These are phyloP conservation scores for Machimus rusticus DNA, from an alignment of 2,888 invertebrate species.

Conservation along the genomic window DNA sequence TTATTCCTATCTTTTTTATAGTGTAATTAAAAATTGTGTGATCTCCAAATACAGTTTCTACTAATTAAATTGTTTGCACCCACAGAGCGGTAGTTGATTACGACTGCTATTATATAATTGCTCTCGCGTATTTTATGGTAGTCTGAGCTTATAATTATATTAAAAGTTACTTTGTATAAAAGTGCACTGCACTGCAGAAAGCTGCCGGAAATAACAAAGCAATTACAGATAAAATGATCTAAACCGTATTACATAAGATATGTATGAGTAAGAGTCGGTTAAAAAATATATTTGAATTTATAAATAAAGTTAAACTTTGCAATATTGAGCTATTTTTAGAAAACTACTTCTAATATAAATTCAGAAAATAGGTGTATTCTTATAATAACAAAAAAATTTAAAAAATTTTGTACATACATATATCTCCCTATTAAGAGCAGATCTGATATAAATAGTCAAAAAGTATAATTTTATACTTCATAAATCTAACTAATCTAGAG, in stretches of 20 bases:
- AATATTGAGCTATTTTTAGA: too few species aligned
- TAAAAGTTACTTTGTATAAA: neutral
- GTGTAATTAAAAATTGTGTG: neutral
- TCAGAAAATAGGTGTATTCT: too few species aligned
- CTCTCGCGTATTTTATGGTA: neutral
- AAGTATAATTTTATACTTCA: too few species aligned
- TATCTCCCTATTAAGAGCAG: too few species aligned
- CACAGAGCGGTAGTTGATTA: neutral
- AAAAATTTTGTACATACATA: too few species aligned
- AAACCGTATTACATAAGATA: neutral
- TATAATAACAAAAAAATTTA: too few species aligned
- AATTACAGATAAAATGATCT: neutral
- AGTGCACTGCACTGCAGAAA: neutral
- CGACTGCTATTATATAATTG: neutral
- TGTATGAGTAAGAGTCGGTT: neutral
- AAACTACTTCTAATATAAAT: too few species aligned
- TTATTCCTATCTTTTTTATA: neutral
- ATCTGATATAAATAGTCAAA: too few species aligned
- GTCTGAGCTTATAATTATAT: neutral
- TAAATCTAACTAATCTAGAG: too few species aligned
- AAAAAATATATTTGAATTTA: neutral
- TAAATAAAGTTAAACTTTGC: neutral
- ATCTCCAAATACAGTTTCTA: neutral
- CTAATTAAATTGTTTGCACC: neutral
- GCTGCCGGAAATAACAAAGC: neutral